Evolutionary conservation across 2,888 invertebrate genomes (phyloP).

Genomic region (Lithodes maja): DNA sequence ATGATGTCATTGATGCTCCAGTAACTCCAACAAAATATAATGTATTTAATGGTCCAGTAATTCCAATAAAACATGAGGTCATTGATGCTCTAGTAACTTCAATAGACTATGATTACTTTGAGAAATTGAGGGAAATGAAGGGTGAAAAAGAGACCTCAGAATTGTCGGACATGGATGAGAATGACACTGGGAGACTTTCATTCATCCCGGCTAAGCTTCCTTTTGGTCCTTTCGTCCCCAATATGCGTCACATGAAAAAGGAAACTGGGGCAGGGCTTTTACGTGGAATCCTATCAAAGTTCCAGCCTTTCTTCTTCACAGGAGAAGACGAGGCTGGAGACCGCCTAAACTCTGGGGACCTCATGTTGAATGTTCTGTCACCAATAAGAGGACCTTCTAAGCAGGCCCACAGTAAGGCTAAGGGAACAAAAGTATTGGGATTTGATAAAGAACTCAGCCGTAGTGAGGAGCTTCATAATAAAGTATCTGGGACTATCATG

Average conservation of each 20-base stretch:
- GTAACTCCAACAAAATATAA: no score
- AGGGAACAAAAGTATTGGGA: conserved; percentile 31
- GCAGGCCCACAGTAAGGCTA: conserved; percentile 24
- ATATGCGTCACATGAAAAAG: neutral
- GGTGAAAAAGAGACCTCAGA: neutral
- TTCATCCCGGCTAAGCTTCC: conserved; percentile 58
- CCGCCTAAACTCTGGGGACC: conserved; percentile 35
- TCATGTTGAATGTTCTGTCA: conserved; percentile 51
- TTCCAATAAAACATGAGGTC: no score
- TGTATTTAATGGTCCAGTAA: no score
- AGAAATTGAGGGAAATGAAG: no score
- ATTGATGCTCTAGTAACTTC: no score
- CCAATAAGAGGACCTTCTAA: conserved; percentile 35
- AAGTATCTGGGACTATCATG: conserved; percentile 38
- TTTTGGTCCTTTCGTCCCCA: conserved; percentile 56
- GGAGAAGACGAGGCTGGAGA: neutral
- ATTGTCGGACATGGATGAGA: neutral
- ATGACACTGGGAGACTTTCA: conserved; percentile 2
- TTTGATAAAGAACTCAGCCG: conserved; percentile 49
- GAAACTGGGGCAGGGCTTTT: neutral
- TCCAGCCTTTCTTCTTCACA: conserved; percentile 37
- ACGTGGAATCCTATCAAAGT: conserved; percentile 13
- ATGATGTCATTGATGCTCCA: no score
- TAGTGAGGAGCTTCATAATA: conserved; percentile 55
- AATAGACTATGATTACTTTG: no score